A percentile compares a stretch with the other conserved stretches of the same genome.
These are phyloP conservation scores for Drosophila leonis DNA, from an alignment of 2,888 invertebrate species.

Conservation along the genomic window DNA sequence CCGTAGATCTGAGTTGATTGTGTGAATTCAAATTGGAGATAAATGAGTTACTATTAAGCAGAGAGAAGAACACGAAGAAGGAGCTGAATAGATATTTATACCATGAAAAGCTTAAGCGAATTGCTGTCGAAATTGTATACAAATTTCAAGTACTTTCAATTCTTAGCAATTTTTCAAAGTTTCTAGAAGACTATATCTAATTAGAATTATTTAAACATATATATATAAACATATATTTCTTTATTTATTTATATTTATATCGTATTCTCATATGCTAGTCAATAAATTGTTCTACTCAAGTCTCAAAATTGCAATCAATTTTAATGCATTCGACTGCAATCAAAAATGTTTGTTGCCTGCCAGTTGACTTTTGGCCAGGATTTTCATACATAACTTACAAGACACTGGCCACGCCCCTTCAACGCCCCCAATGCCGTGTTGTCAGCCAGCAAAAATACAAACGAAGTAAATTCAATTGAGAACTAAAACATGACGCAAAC, in stretches of 20 bases:
- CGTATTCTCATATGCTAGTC: not conserved
- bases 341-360: slow-evolving; percentile 57
- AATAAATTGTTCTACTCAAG: slow-evolving; percentile 20
- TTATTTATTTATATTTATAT: not conserved
- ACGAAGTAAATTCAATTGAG: slow-evolving; percentile 55
- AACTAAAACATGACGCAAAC: slow-evolving; percentile 52
- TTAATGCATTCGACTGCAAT: slow-evolving; percentile 80
- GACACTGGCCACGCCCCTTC: slow-evolving; percentile 63
- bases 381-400: slow-evolving; percentile 46
- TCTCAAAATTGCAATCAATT: slow-evolving; percentile 59
- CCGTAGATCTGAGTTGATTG: slow-evolving; percentile 28
- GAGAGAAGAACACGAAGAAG: not conserved
- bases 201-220: not conserved
- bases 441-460: slow-evolving; percentile 60
- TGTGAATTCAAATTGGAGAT: slow-evolving; percentile 19
- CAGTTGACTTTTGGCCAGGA: slow-evolving; percentile 57
- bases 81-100: slow-evolving; percentile 1
- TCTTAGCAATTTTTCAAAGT: not conserved
- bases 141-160: slow-evolving; percentile 1
- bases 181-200: not conserved
- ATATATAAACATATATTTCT: not conserved
- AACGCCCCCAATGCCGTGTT: slow-evolving; percentile 59
- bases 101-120: not conserved
- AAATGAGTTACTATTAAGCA: slow-evolving; percentile 35
- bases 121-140: slow-evolving; percentile 6